Base-by-base conservation (phyloP, 2,113 vertebrate genomes). In the Limnothrissa miodon region DNA sequence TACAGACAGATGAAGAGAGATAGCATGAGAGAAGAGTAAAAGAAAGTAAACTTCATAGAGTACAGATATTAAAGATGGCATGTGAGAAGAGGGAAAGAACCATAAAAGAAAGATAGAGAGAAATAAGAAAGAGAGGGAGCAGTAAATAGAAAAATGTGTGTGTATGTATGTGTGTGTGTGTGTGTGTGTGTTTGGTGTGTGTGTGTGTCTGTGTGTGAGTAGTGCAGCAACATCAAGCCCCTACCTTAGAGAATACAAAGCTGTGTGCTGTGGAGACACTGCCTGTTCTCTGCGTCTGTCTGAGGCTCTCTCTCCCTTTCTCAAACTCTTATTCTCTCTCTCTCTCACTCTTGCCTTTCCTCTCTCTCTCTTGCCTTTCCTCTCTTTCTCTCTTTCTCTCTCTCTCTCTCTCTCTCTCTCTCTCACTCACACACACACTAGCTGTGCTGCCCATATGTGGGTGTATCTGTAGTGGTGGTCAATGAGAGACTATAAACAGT, bases 171-270 rank as follows among this genome's bases (percentile, higher is more conserved):
- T n/a, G n/a, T n/a, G n/a, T n/a, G 29, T 29, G 51, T 25, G 10
- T 13, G 78, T 42, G 42, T 42, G 42, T 42, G 42, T 42, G 42
- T 42, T n/a, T n/a, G n/a, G 42, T 42, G 42, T 4, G 42, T 42
- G 42, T 42, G 42, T 42, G 42, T 42, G 42, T 42, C 2, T 29
- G 11, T 2, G 66, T 33, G 5, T 74, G 29, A 1, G 66, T 29
- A 13, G 29, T 39, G 29, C 13, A 3, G 66, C 66, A 74, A 33
- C 66, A 17, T 74, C 29, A 17, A 74, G 66, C 15, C 29, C 82
- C 79, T 84, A 87, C 86, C 87, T 86, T 82, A 78, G 66, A 85
- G 4, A 45, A 74, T 46, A 79, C 59, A 80, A 59, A 62, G 59
- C 80, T 33, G 23, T 53, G 39, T 80, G 56, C 46, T 80, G n/a